Evolutionary conservation across 2,113 vertebrate species (phyloP).

Genomic region (Fulmarus glacialis): DNA sequence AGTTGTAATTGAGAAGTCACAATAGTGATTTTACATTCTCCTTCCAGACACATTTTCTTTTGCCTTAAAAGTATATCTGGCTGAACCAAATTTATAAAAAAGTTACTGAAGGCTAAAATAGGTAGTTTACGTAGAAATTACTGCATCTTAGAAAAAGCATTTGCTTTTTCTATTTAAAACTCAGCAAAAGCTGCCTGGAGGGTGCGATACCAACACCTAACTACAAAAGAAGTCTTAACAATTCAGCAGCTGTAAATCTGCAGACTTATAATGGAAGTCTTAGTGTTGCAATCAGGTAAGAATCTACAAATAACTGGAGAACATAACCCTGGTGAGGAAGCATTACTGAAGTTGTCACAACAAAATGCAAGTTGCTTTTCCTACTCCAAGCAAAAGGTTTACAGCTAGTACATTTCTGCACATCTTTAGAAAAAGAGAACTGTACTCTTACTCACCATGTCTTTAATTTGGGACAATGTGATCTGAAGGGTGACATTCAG

Average conservation of each 20-base stretch:
- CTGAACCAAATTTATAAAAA: background rate
- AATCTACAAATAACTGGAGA: background rate
- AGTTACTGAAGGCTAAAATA: background rate
- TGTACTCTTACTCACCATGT: constrained; percentile 85
- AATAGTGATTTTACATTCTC: background rate
- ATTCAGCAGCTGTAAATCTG: background rate
- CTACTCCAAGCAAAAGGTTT: background rate
- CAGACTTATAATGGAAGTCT: background rate
- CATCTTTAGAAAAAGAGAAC: background rate
- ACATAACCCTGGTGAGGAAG: background rate
- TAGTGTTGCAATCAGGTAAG: background rate
- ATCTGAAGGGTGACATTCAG: constrained; percentile 96
- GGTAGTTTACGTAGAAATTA: background rate
- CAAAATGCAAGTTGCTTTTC: background rate
- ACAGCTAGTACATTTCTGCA: background rate
- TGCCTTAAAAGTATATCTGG: background rate
- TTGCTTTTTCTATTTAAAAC: background rate
- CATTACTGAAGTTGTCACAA: background rate
- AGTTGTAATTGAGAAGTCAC: background rate
- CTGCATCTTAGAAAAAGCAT: background rate
- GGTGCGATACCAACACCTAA: background rate
- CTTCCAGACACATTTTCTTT: background rate
- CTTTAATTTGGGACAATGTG: constrained; percentile 97
- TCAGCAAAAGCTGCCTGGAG: background rate
- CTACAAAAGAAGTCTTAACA: background rate